phyloP scores from a whole-genome alignment of 2,888 invertebrate genomes.

The Plutella xylostella region DNA sequence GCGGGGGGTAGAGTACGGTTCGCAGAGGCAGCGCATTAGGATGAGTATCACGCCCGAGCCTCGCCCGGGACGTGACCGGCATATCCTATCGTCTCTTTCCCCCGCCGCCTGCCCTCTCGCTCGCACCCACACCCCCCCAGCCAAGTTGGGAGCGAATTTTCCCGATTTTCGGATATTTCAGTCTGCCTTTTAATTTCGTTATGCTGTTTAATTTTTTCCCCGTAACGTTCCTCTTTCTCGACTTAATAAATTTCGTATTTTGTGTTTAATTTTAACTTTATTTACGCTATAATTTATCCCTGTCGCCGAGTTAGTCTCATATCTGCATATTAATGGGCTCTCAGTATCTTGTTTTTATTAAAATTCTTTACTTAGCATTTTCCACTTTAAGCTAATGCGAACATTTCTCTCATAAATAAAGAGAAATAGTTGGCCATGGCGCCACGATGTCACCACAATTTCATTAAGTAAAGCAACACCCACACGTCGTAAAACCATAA shows the following conservation, averaged over 20 bases:
- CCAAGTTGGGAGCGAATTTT: slow-evolving; percentile 62
- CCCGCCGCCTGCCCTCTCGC: slow-evolving; percentile 43
- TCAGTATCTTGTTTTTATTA: no score
- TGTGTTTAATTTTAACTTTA: not conserved
- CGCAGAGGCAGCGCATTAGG: slow-evolving; percentile 49
- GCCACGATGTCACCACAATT: no score
- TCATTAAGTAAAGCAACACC: no score
- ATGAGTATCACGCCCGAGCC: slow-evolving; percentile 65
- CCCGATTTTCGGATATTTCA: slow-evolving; percentile 61
- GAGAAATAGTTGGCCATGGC: no score
- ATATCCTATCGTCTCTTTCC: slow-evolving; percentile 64
- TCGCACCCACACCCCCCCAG: slow-evolving; percentile 54
- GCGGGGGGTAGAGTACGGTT: slow-evolving; percentile 45
- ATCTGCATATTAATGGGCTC: slow-evolving; percentile 12
- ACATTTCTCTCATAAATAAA: no score
- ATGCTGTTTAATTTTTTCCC: slow-evolving; percentile 43
- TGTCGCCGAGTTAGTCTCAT: not conserved
- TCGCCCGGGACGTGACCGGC: slow-evolving; percentile 66
- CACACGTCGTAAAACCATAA: no score
- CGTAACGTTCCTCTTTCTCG: not conserved
- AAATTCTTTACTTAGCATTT: no score
- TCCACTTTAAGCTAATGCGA: no score
- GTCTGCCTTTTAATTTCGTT: slow-evolving; percentile 57
- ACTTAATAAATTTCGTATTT: not conserved
- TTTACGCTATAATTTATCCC: slow-evolving; percentile 10